Evolutionary conservation across 2,888 invertebrate genomes (phyloP), one percentile per base, ranked within the genome.

Genomic region (Eucera pruinosa): DNA sequence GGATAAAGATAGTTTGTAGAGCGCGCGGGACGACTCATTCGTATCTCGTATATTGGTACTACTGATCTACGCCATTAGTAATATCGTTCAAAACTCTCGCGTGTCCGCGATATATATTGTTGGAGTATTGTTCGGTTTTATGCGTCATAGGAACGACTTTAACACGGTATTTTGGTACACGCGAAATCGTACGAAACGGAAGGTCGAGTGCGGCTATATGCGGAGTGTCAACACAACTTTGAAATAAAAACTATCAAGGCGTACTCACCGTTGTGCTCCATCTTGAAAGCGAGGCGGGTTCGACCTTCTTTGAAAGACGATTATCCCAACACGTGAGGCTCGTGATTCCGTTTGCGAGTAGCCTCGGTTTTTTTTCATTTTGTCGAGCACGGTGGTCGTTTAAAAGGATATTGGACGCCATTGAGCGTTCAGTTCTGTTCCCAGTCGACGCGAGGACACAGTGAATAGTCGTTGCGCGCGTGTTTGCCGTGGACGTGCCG

Each of bases 361-460:
- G 27, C 11, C 15, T 3, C 9, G 11, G 13, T n/a, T n/a, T 41
- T 36, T 25, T 61, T 18, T n/a, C 43, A 11, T 65, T 2, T 36
- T 33, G 13, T n/a, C 33, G 23, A 39, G 20, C 60, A 20, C 23
- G 54, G 25, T 33, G 20, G 45, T 73, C 30, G 48, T 64, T 76
- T 62, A 25, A 61, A 65, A 72, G 64, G 65, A 68, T 61, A 72
- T 65, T 30, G 54, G 65, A 55, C 71, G 78, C 66, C 80, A 61
- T 80, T 74, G 82, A 65, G 64, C 61, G 50, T 45, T 66, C 50
- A 52, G 52, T 60, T 48, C 64, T 67, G 64, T 78, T 66, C 47
- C 71, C 66, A 55, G 58, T 69, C 65, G 58, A 43, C 39, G 52
- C 60, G 52, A 57, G 55, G 61, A 54, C 36, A 74, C 73, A 57